Evolutionary conservation across 2,113 vertebrate genomes (phyloP).

Genomic region (Lathamus discolor): DNA sequence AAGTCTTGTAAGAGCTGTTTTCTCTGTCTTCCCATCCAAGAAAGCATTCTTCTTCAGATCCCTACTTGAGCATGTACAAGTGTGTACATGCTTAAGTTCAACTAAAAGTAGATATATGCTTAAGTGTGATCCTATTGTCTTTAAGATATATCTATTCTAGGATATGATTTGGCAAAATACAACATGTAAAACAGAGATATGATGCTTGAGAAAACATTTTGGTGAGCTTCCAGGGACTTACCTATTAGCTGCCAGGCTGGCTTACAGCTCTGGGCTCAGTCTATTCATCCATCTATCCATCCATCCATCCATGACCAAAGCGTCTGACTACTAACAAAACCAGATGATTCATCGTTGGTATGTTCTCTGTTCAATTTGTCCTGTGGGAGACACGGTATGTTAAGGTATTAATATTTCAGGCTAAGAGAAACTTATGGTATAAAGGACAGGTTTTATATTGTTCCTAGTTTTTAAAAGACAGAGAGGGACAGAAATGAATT

Average conservation of each 20-base stretch:
- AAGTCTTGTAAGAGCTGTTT: background rate
- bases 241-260: conserved; percentile 39
- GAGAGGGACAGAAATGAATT: background rate
- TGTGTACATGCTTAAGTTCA: background rate
- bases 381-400: background rate
- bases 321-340: conserved; percentile 3
- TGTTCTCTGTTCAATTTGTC: background rate
- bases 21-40: background rate
- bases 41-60: background rate
- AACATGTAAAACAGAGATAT: background rate
- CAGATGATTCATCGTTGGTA: conserved; percentile 3
- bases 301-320: background rate
- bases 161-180: background rate
- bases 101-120: background rate
- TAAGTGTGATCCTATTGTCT: background rate
- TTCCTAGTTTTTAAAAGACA: background rate
- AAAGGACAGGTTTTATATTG: background rate
- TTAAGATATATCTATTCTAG: background rate
- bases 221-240: conserved; percentile 18
- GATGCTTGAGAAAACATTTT: background rate
- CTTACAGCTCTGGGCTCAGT: background rate
- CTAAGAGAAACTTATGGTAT: background rate
- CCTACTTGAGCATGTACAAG: background rate
- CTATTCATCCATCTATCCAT: conserved; percentile 11
- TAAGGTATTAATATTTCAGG: background rate